Conservation (phyloP, 1,140 invertebrate species). For the Papilio machaon region DNA sequence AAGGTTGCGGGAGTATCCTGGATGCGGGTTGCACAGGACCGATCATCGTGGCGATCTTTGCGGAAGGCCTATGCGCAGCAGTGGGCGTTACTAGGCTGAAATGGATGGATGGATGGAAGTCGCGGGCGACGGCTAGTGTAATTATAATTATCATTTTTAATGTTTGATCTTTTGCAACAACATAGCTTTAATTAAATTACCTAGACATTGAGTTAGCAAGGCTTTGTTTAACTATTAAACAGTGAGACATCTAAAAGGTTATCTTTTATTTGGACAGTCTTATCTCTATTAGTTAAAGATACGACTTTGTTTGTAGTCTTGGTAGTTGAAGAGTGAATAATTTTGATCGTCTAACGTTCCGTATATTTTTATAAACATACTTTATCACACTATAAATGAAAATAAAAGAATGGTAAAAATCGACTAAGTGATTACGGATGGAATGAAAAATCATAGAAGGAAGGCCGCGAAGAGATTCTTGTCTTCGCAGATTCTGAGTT, state of each 20-base stretch:
- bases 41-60: no score
- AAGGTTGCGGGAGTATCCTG: no score
- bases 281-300: constrained; percentile 1
- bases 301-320: constrained; percentile 12
- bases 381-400: background rate
- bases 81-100: no score
- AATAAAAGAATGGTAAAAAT: background rate
- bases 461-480: background rate
- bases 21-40: no score
- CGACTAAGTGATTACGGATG: background rate
- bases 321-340: background rate
- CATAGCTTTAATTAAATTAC: background rate
- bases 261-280: constrained; percentile 10
- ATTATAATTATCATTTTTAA: background rate
- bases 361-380: background rate
- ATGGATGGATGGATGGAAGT: no score
- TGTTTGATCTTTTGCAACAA: background rate
- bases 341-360: background rate
- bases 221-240: background rate
- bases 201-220: constrained; percentile 17
- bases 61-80: no score
- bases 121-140: no score
- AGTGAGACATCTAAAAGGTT: constrained; percentile 18
- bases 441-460: background rate
- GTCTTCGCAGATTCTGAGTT: no score